phyloP scores from a whole-genome alignment of 2,888 invertebrate species.

The Holacanthella duospinosa region DNA sequence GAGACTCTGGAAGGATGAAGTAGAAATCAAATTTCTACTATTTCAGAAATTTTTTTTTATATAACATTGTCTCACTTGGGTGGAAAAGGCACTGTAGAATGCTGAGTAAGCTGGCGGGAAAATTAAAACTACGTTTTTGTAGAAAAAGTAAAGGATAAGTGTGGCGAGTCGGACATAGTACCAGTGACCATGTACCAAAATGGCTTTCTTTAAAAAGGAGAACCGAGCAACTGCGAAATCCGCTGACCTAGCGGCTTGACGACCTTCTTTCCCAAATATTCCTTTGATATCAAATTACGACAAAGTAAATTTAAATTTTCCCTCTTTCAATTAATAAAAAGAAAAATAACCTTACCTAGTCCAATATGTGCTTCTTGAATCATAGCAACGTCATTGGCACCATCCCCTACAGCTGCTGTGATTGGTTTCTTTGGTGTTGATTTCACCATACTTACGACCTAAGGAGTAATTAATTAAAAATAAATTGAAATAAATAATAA shows the following conservation, averaged over 20 bases:
- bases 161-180: constrained; percentile 64
- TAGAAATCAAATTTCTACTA: neutral
- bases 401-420: constrained; percentile 91
- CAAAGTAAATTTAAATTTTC: neutral
- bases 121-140: constrained; percentile 71
- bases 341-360: constrained; percentile 52
- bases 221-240: constrained; percentile 82
- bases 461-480: constrained; percentile 15
- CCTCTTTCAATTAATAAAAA: neutral
- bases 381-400: constrained; percentile 97
- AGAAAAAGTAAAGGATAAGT: constrained; percentile 72
- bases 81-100: constrained; percentile 44
- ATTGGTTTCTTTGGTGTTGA: constrained; percentile 54
- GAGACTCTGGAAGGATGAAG: constrained; percentile 55
- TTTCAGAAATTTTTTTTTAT: no score
- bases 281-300: constrained; percentile 39
- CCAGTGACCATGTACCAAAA: constrained; percentile 74
- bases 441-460: constrained; percentile 78
- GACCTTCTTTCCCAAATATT: constrained; percentile 50
- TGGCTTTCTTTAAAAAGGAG: constrained; percentile 59
- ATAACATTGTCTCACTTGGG: constrained; percentile 41
- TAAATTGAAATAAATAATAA: neutral
- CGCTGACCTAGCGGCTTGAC: constrained; percentile 56
- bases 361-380: constrained; percentile 95
- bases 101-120: constrained; percentile 49